phyloP scores from a whole-genome alignment of 2,797 vertebrate species.

The Anguilla anguilla region DNA sequence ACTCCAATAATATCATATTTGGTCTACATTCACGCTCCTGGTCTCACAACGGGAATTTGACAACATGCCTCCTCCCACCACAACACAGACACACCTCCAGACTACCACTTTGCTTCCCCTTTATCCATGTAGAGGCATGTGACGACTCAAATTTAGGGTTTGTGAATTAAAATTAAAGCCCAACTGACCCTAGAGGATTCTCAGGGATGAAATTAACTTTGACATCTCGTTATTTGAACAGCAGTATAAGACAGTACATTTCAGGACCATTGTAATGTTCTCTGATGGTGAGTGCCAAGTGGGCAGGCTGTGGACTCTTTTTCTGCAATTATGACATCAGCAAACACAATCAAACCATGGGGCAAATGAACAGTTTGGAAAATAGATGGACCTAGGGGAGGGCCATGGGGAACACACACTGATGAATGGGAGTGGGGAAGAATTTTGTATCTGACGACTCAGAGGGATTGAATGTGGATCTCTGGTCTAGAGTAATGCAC shows the following conservation, averaged over 20 bases:
- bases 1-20: neutral
- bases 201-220: neutral
- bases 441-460: neutral
- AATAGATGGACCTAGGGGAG: neutral
- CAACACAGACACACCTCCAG: neutral
- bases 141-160: neutral
- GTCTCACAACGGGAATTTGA: neutral
- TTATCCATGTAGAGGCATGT: neutral
- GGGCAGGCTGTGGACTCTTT: neutral
- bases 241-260: neutral
- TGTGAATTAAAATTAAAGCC: neutral
- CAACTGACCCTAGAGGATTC: neutral
- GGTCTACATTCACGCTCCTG: neutral
- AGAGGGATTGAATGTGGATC: neutral
- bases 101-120: neutral
- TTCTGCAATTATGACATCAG: neutral
- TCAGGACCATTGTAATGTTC: neutral
- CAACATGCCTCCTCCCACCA: neutral
- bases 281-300: neutral
- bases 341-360: neutral
- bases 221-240: neutral
- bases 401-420: neutral
- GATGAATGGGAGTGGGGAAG: neutral
- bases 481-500: neutral
- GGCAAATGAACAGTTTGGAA: neutral